Evolutionary conservation across 2,888 invertebrate genomes (phyloP), one percentile per base, ranked within the genome.

Genomic region (Drosophila birchii): DNA sequence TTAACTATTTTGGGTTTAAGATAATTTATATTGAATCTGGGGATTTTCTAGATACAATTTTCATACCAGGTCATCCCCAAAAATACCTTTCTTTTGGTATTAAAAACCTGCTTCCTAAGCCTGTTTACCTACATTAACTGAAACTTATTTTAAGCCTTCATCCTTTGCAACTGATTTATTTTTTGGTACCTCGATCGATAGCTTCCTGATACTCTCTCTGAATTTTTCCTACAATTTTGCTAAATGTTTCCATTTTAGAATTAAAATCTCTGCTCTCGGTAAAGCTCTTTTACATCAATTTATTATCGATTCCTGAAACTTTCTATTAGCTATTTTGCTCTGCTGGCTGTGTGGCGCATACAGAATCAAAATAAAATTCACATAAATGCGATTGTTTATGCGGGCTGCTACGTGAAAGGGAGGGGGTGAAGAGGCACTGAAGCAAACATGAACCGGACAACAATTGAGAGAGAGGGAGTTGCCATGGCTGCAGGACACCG

Each of bases 311-410:
- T 68, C 14, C 14, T 36, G 38, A 56, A 51, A 62, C 43, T 39
- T 59, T 67, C 53, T 55, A 49, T 53, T 51, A 55, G 32, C 39
- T 47, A 20, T 54, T 53, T 75, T 53, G 41, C n/a, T 29, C 36
- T 36, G 20, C 8, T 20, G 26, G 14, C n/a, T 54, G 39, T 62
- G 26, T 34, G 41, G n/a, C 23, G 41, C 44, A 45, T 32, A 29
- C 29, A 70, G 45, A 86, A 86, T 86, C 86, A 78, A 83, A 88
- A 83, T 78, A 78, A 68, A 88, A 78, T 67, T 57, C 78, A 67
- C 63, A 83, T 83, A 83, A 88, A 86, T 75, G 71, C 67, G 45
- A 66, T 79, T 80, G 72, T 71, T 61, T 66, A 75, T 63, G 60
- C 61, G 32, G 53, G 47, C 32, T 20, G 18, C 8, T 2, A 16